Evolutionary conservation across 2,113 vertebrate species (phyloP).

Genomic region (Centrocercus urophasianus): DNA sequence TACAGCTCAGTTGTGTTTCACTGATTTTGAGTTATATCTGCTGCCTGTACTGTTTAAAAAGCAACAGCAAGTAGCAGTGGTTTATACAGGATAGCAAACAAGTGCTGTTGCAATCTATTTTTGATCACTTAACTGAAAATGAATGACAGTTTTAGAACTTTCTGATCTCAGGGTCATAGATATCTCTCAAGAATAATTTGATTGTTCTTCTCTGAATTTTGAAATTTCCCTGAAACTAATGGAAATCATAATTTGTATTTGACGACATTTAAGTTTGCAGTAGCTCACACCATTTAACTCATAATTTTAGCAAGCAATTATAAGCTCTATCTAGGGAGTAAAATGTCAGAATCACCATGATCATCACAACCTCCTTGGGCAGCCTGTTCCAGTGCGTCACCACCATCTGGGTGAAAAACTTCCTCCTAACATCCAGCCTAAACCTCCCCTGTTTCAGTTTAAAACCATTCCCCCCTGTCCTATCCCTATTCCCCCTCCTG

Average conservation of each 20-base stretch:
- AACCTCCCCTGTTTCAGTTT: too few relatives aligned
- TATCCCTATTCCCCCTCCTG: too few relatives aligned
- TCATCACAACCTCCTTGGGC: neutral
- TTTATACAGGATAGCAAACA: neutral
- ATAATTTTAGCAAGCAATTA: neutral
- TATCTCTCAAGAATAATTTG: neutral
- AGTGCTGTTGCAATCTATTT: neutral
- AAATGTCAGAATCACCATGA: neutral
- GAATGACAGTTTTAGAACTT: neutral
- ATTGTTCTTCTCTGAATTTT: neutral
- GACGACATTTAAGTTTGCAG: neutral
- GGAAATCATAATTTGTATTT: neutral
- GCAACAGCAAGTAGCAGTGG: neutral
- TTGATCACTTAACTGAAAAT: neutral
- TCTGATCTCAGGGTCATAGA: neutral
- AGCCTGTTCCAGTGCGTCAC: too few relatives aligned
- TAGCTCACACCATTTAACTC: neutral
- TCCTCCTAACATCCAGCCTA: too few relatives aligned
- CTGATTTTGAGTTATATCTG: neutral
- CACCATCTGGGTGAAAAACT: too few relatives aligned
- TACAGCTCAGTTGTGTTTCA: neutral
- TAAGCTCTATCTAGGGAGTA: neutral
- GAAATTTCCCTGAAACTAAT: neutral
- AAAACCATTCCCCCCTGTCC: too few relatives aligned
- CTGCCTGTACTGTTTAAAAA: neutral